Percentiles rank a stretch among this genome's conserved stretches.
phyloP scores from a whole-genome alignment of 2,888 invertebrate genomes.

The Thecophora atra region DNA sequence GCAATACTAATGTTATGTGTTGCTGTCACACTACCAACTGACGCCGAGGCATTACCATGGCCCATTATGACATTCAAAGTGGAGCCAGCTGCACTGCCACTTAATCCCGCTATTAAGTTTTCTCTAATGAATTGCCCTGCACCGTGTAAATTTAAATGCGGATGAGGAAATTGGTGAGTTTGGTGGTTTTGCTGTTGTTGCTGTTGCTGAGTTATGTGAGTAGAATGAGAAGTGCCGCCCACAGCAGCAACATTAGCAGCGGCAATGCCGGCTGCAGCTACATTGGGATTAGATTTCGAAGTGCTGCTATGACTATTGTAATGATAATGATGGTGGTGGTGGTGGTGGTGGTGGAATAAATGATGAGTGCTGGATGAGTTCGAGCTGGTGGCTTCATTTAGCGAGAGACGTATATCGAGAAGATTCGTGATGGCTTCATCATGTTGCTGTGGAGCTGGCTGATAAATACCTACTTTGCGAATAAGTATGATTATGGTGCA shows the following conservation, averaged over 20 bases:
- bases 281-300: conserved; percentile 46
- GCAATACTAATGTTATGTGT: conserved; percentile 45
- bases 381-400: conserved; percentile 59
- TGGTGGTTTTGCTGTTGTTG: conserved; percentile 40
- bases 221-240: conserved; percentile 24
- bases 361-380: conserved; percentile 52
- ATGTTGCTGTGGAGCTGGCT: conserved; percentile 55
- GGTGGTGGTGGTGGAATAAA: conserved; percentile 50
- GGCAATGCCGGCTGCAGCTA: conserved; percentile 47
- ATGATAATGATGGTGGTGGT: conserved; percentile 45
- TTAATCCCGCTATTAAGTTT: conserved; percentile 61
- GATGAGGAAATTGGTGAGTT: conserved; percentile 52
- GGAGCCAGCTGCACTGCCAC: conserved; percentile 61
- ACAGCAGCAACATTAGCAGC: conserved; percentile 36
- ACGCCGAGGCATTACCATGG: conserved; percentile 41
- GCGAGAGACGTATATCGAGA: conserved; percentile 61
- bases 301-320: conserved; percentile 48
- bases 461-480: conserved; percentile 59
- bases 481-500: neutral
- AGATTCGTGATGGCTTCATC: conserved; percentile 61
- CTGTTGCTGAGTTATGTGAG: conserved; percentile 20
- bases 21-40: conserved; percentile 39
- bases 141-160: conserved; percentile 59
- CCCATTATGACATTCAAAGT: conserved; percentile 63
- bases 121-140: conserved; percentile 59